Evolutionary conservation across 2,113 vertebrate species (phyloP).

Genomic region (Thermophis baileyi): DNA sequence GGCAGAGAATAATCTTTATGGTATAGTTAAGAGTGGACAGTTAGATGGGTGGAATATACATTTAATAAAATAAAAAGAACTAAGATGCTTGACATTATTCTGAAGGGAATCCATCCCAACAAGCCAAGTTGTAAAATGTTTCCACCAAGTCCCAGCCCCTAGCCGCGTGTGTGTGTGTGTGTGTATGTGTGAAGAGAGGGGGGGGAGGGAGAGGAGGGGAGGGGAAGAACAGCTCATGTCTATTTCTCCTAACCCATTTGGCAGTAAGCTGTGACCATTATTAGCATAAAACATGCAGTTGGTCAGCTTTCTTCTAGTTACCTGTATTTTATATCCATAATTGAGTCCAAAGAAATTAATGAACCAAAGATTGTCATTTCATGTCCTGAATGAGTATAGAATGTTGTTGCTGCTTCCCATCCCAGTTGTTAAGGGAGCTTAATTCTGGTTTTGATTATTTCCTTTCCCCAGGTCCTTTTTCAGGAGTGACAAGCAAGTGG

Average conservation of each 20-base stretch:
- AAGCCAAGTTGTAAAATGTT: not conserved
- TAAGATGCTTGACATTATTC: not conserved
- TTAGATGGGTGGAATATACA: not conserved
- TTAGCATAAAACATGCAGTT: not conserved
- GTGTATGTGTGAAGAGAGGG: too few species aligned
- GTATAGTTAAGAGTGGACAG: not conserved
- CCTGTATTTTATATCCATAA: not conserved
- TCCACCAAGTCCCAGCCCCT: not conserved
- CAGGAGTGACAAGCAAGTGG: slow-evolving; percentile 91
- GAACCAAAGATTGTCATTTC: not conserved
- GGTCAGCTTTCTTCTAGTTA: not conserved
- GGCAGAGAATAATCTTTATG: not conserved
- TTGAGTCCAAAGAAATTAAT: not conserved
- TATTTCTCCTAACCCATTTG: not conserved
- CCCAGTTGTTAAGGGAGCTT: not conserved
- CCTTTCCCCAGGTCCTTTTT: slow-evolving; percentile 82
- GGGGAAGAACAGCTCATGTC: not conserved
- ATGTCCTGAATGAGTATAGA: not conserved
- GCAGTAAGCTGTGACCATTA: not conserved
- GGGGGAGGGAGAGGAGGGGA: too few species aligned
- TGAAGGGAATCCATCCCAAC: not conserved
- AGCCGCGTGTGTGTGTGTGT: not conserved
- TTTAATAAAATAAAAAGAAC: not conserved
- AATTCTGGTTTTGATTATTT: not conserved
- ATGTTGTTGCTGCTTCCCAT: not conserved